Evolutionary conservation across 2,113 vertebrate genomes (phyloP).

Genomic region (Sylvilagus bachmani): DNA sequence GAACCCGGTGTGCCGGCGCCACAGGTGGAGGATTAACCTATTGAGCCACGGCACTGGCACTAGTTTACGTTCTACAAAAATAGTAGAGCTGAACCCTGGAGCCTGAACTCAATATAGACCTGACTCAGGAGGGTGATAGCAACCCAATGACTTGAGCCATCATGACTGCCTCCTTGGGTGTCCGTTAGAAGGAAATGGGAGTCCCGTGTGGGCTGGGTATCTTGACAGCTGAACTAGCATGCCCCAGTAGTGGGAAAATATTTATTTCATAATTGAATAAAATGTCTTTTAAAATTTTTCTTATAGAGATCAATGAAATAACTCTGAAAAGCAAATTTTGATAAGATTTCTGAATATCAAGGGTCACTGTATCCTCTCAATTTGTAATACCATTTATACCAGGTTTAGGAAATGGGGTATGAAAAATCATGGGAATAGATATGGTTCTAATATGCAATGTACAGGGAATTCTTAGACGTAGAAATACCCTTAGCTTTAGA

Average conservation of each 20-base stretch:
- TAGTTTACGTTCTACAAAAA: too few species aligned
- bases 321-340: not conserved
- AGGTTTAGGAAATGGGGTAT: not conserved
- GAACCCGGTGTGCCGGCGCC: too few species aligned
- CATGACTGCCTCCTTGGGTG: too few species aligned
- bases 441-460: not conserved
- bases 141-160: too few species aligned
- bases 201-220: too few species aligned
- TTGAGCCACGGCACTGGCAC: too few species aligned
- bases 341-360: not conserved
- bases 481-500: not conserved
- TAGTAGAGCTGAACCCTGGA: too few species aligned
- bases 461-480: not conserved
- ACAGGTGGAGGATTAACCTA: too few species aligned
- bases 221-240: too few species aligned
- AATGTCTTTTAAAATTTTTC: not conserved
- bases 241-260: not conserved
- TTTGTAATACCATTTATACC: not conserved
- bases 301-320: not conserved
- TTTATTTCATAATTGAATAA: not conserved
- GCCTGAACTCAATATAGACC: too few species aligned
- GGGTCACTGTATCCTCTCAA: not conserved
- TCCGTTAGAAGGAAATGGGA: too few species aligned
- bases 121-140: too few species aligned
- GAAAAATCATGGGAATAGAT: not conserved